Base-by-base conservation (phyloP, 2,113 vertebrate species). In the Tor tambroides region DNA sequence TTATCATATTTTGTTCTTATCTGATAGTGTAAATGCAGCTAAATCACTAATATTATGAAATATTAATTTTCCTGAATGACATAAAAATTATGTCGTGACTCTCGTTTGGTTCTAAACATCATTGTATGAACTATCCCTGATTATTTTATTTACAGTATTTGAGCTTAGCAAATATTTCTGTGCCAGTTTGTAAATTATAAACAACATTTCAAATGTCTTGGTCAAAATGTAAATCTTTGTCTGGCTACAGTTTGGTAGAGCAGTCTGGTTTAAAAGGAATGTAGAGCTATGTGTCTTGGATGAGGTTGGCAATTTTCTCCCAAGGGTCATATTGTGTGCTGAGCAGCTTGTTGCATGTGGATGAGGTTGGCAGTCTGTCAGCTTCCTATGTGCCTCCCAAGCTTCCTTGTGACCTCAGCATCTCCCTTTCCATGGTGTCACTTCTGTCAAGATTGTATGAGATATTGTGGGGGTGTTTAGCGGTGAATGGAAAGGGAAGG, bases 301-400 rank as follows among this genome's bases (percentile, higher is more conserved):
- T 82, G 56, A 8, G 35, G 19, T 76, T 71, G 72, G 59, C n/a
- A 83, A 75, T 28, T 80, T 71, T 71, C 83, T 77, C 54, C 41
- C 12, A 38, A n/a, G 69, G 30, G 71, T 69, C 28, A 80, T 80
- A 65, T 38, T 80, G 72, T 56, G 71, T 59, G n/a, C 84, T 28
- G 49, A 88, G 28, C 49, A 61, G 63, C 49, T 61, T 41, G n/a
- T 80, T 51, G 61, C 67, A 49, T 59, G 84, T 9, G 61, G 59
- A 82, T 71, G 56, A 83, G 65, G 35, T 30, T 83, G 85, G 67
- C 79, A 41, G 74, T 67, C 43, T 56, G 69, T 74, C 84, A 86
- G 71, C 80, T 83, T 88, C 67, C 56, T 85, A 79, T 30, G n/a
- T 83, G 51, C 51, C 84, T 63, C 65, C 87, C 26, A 74, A 75